A percentile compares a stretch with the other conserved stretches of the same genome.
Conservation (phyloP, 2,888 invertebrate species). For the Melanargia galathea region DNA sequence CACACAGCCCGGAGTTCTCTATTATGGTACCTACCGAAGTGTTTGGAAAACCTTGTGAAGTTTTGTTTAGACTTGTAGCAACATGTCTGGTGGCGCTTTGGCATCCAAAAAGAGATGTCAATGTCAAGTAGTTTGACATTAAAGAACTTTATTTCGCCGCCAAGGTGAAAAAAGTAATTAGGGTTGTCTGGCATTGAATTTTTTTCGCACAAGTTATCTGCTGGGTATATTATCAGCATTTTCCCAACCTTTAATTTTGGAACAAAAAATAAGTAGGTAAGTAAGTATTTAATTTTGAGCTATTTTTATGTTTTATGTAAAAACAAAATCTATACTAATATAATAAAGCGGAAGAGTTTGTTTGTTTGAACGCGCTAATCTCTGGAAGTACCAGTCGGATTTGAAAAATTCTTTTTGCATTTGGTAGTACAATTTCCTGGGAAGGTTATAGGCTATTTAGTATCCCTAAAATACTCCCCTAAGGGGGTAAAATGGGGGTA, state of each 20-base stretch:
- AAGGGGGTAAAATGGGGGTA: too few species aligned
- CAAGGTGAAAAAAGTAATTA: slow-evolving; percentile 24
- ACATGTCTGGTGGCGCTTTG: slow-evolving; percentile 20
- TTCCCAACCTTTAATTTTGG: neutral
- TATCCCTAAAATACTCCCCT: too few species aligned
- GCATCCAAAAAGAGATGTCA: slow-evolving; percentile 31
- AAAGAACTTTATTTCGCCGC: slow-evolving; percentile 15
- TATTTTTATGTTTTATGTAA: too few species aligned
- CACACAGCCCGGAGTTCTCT: neutral
- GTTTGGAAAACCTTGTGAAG: slow-evolving; percentile 22
- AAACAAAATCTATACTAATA: too few species aligned
- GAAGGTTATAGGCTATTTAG: too few species aligned
- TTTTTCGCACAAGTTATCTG: slow-evolving; percentile 4
- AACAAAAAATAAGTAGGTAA: neutral
- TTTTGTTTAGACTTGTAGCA: slow-evolving; percentile 17
- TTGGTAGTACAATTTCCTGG: too few species aligned
- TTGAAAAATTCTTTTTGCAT: too few species aligned
- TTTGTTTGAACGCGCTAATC: too few species aligned
- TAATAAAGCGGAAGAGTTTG: too few species aligned
- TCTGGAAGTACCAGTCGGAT: too few species aligned
- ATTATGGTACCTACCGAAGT: slow-evolving; percentile 6
- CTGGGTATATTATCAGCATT: neutral
- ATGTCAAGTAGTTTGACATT: slow-evolving; percentile 30
- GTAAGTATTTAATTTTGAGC: too few species aligned
- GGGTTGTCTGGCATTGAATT: slow-evolving; percentile 6